Evolutionary conservation across 2,888 invertebrate genomes (phyloP).

Genomic region (Leptinotarsa juncta): DNA sequence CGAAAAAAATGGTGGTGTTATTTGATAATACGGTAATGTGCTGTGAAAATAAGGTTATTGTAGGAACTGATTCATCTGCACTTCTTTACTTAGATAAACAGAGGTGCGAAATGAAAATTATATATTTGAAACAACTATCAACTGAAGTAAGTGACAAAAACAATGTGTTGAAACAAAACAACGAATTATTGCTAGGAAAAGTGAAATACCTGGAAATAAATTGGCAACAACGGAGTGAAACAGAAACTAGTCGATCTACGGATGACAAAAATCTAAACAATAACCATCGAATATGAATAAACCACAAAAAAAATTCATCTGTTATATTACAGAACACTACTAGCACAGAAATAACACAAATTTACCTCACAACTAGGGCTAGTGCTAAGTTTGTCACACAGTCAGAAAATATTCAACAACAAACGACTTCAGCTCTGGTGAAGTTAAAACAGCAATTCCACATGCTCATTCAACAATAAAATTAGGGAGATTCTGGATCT

Average conservation of each 20-base stretch:
- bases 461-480: constrained; percentile 1
- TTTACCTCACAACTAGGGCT: too few relatives aligned
- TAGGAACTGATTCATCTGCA: not conserved
- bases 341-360: too few relatives aligned
- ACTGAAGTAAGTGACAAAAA: not conserved
- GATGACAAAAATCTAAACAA: not conserved
- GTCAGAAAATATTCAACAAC: too few relatives aligned
- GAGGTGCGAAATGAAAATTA: not conserved
- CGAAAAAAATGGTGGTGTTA: not conserved
- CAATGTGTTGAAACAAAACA: not conserved
- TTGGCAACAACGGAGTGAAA: not conserved
- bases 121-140: not conserved
- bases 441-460: too few relatives aligned
- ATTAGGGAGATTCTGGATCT: constrained; percentile 16
- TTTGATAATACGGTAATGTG: not conserved
- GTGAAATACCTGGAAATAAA: not conserved
- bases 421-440: too few relatives aligned
- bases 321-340: too few relatives aligned
- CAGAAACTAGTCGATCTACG: not conserved
- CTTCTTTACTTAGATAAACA: not conserved
- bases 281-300: not conserved
- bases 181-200: not conserved
- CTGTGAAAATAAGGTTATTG: not conserved
- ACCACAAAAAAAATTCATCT: not conserved
- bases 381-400: too few relatives aligned